Percentiles rank a stretch among this genome's conserved stretches.
phyloP scores from a whole-genome alignment of 2,888 invertebrate genomes.

The Leptura quadrifasciata region DNA sequence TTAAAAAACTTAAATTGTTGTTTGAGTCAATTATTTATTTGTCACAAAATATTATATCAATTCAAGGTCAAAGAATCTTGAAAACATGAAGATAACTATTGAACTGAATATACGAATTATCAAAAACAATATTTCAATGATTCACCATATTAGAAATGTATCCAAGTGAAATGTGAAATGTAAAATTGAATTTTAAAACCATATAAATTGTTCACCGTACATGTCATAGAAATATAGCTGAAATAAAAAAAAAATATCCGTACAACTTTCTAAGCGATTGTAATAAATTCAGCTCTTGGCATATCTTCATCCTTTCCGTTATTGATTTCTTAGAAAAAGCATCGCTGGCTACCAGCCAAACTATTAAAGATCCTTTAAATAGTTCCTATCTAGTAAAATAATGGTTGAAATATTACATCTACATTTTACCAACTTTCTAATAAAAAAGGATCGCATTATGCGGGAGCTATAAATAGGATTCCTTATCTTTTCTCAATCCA shows the following conservation, averaged over 20 bases:
- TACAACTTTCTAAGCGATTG: not conserved
- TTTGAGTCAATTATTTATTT: too few species aligned
- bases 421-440: constrained; percentile 34
- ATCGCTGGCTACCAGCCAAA: constrained; percentile 30
- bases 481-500: not conserved
- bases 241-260: constrained; percentile 8
- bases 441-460: constrained; percentile 13
- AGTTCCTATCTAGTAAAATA: constrained; percentile 32
- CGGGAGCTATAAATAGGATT: not conserved
- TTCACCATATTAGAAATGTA: too few species aligned
- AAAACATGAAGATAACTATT: too few species aligned
- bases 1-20: too few species aligned
- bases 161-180: too few species aligned
- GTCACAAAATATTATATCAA: too few species aligned
- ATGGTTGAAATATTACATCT: constrained; percentile 37
- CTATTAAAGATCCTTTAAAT: constrained; percentile 36
- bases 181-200: not conserved
- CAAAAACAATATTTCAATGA: too few species aligned
- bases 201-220: not conserved
- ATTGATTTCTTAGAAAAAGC: constrained; percentile 35
- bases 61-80: too few species aligned
- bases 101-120: too few species aligned
- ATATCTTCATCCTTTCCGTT: constrained; percentile 25
- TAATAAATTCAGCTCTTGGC: constrained; percentile 25
- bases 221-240: not conserved